Conservation (phyloP, 2,888 invertebrate genomes). For the Callimorpha dominula region DNA sequence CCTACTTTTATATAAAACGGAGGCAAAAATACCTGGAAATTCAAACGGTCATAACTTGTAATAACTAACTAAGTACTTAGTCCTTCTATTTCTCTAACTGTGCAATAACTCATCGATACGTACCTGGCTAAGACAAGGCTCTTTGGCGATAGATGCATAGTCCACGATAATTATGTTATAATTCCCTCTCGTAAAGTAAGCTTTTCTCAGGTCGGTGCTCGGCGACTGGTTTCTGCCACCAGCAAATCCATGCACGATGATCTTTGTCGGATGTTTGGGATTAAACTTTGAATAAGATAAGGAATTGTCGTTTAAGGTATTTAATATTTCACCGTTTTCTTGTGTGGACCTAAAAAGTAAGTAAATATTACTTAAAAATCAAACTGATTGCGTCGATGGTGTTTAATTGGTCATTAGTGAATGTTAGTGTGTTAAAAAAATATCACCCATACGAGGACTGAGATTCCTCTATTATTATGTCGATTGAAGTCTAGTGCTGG, state of each 20-base stretch:
- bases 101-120: neutral
- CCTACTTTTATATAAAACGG: no score
- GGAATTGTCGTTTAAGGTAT: slow-evolving; percentile 90
- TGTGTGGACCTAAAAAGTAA: slow-evolving; percentile 88
- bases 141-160: slow-evolving; percentile 92
- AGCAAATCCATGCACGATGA: slow-evolving; percentile 97
- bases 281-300: slow-evolving; percentile 92
- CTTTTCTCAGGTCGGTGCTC: slow-evolving; percentile 94
- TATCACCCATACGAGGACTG: no score
- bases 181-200: slow-evolving; percentile 92
- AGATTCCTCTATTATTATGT: no score
- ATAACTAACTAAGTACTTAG: no score
- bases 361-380: neutral
- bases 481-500: no score
- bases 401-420: no score
- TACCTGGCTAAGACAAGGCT: slow-evolving; percentile 94
- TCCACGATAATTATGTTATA: slow-evolving; percentile 96
- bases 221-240: slow-evolving; percentile 93
- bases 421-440: no score
- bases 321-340: slow-evolving; percentile 90
- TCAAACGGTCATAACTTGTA: no score
- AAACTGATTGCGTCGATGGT: neutral
- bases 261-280: slow-evolving; percentile 92
- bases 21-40: no score
- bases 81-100: neutral